Conservation (phyloP, 92 coral and sea anemone species). For the Phymanthus crucifer region DNA sequence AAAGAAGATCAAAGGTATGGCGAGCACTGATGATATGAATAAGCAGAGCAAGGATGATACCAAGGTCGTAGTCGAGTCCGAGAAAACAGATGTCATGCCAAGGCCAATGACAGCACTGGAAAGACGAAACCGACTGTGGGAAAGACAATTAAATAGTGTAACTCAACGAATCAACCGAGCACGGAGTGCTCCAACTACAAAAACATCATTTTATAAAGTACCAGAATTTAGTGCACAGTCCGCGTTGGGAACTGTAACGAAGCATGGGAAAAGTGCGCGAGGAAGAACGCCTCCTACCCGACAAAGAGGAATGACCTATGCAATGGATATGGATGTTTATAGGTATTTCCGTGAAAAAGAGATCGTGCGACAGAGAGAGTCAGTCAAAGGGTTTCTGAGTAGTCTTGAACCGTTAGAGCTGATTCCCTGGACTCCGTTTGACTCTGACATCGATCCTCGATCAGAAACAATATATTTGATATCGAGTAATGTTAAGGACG, state of each 20-base stretch:
- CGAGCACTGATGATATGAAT: background rate
- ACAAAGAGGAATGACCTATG: constrained; percentile 30
- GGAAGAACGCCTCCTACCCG: background rate
- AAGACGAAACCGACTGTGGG: constrained; percentile 78
- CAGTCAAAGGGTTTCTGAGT: constrained; percentile 63
- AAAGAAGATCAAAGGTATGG: constrained; percentile 11
- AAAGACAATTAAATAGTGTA: constrained; percentile 64
- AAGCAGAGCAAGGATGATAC: background rate
- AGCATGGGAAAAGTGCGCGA: constrained; percentile 17
- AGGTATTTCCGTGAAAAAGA: constrained; percentile 64
- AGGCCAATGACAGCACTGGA: constrained; percentile 94
- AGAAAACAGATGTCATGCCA: constrained; percentile 43
- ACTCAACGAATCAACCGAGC: constrained; percentile 85
- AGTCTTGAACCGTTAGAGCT: constrained; percentile 67
- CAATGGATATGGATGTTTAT: constrained; percentile 59
- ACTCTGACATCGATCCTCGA: constrained; percentile 16
- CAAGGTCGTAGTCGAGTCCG: background rate
- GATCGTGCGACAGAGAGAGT: constrained; percentile 54
- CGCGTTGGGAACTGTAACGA: background rate
- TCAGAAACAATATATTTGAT: background rate
- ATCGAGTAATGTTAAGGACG: background rate
- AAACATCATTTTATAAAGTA: constrained; percentile 56
- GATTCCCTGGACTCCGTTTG: constrained; percentile 75
- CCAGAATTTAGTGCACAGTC: constrained; percentile 59
- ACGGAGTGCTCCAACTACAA: constrained; percentile 87